These are phyloP conservation scores for Xanthorhoe spadicearia DNA, from an alignment of 2,888 invertebrate genomes.

Conservation along the genomic window DNA sequence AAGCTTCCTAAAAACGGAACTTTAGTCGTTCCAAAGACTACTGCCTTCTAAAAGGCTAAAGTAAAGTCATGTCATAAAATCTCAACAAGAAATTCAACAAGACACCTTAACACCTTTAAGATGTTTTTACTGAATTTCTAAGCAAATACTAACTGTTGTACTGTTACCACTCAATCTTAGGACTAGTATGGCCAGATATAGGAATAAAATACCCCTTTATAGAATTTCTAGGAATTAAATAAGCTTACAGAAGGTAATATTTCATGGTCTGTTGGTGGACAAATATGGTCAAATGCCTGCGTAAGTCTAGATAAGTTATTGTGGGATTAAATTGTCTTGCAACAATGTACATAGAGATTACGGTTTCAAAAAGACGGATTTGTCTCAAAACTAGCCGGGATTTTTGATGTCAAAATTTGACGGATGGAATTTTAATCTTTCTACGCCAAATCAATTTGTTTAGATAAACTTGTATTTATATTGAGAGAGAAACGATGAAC, in stretches of 20 bases:
- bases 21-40: not conserved
- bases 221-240: conserved; percentile 22
- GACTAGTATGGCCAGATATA: conserved; percentile 17
- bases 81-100: conserved; percentile 13
- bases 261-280: conserved; percentile 29
- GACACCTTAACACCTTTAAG: conserved; percentile 3
- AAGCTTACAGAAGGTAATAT: conserved; percentile 22
- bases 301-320: conserved; percentile 34
- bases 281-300: conserved; percentile 36
- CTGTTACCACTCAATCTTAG: conserved; percentile 28
- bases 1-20: not conserved
- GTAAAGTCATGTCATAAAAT: conserved; percentile 4
- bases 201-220: conserved; percentile 21
- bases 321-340: conserved; percentile 40
- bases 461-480: too few species aligned
- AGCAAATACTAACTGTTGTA: conserved; percentile 15
- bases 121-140: conserved; percentile 21
- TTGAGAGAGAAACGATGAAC: too few species aligned
- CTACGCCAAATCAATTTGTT: too few species aligned
- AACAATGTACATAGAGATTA: conserved; percentile 29
- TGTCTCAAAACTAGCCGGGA: not conserved
- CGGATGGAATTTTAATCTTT: too few species aligned
- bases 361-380: not conserved
- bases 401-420: not conserved
- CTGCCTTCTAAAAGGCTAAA: not conserved